Evolutionary conservation across 92 coral and sea anemone genomes (phyloP).

Genomic region (Siderastrea radians): DNA sequence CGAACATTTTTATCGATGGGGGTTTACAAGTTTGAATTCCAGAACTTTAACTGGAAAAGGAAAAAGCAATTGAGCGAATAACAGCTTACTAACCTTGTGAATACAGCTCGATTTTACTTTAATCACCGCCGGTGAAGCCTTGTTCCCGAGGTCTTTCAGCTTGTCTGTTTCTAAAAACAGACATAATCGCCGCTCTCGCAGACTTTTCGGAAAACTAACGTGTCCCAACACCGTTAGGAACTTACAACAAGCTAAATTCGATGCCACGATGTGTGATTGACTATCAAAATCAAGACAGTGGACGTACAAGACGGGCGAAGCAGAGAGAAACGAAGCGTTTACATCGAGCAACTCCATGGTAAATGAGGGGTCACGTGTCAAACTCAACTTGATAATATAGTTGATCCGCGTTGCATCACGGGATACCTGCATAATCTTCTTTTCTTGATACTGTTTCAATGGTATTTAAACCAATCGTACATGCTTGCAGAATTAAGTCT

Average conservation of each 20-base stretch:
- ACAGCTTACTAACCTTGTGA: neutral
- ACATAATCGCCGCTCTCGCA: neutral
- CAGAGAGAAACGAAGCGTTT: neutral
- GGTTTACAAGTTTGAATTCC: neutral
- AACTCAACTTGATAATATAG: constrained; percentile 1
- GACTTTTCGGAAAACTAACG: neutral
- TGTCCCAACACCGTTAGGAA: neutral
- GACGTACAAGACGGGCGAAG: neutral
- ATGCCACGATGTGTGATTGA: neutral
- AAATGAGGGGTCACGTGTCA: constrained; percentile 5
- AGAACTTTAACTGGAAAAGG: neutral
- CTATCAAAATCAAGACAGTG: neutral
- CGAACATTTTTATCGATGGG: neutral
- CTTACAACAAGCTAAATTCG: neutral
- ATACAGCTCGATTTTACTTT: constrained; percentile 11
- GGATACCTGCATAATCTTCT: neutral
- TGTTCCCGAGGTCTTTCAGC: neutral
- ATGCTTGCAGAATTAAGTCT: neutral
- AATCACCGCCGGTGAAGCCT: constrained; percentile 11
- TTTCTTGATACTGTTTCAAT: too few species aligned
- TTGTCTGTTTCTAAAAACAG: neutral
- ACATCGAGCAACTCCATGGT: constrained; percentile 1
- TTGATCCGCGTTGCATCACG: neutral
- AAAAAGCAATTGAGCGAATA: neutral
- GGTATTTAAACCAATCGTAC: neutral